Evolutionary conservation across 37 sponge, comb jelly and placozoan genomes (phyloP).

Genomic region (Chondrosia reniformis): DNA sequence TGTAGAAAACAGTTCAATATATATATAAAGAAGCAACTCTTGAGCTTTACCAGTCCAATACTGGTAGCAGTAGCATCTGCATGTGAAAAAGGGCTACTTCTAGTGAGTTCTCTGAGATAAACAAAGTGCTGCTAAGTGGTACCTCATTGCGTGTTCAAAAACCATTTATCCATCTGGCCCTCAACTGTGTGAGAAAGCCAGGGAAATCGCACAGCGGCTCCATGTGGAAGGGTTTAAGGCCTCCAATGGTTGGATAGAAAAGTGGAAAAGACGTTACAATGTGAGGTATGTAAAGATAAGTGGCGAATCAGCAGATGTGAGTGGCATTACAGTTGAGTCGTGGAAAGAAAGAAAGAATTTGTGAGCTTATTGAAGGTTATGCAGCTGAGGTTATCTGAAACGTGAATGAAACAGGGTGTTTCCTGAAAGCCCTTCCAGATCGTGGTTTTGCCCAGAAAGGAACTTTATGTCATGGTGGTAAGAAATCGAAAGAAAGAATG

Average conservation of each 20-base stretch:
- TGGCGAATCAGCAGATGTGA: conserved; percentile 51
- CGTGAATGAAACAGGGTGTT: too few species aligned
- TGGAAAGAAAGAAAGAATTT: conserved; percentile 39
- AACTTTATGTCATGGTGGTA: neutral
- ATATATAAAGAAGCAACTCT: too few species aligned
- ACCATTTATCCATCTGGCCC: conserved; percentile 49
- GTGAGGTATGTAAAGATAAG: conserved; percentile 29
- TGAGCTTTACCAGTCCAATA: too few species aligned
- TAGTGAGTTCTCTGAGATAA: too few species aligned
- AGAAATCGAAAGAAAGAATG: conserved; percentile 4
- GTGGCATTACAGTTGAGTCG: conserved; percentile 42
- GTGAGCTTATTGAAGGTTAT: conserved; percentile 38
- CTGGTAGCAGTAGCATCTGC: too few species aligned
- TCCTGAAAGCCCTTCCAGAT: conserved; percentile 45
- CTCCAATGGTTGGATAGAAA: conserved; percentile 65
- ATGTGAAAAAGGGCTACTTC: too few species aligned
- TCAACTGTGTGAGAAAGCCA: conserved; percentile 55
- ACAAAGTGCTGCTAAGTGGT: too few species aligned
- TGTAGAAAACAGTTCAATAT: too few species aligned
- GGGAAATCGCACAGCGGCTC: conserved; percentile 37
- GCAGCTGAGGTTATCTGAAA: conserved; percentile 25
- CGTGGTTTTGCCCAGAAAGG: neutral
- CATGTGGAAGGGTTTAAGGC: conserved; percentile 48
- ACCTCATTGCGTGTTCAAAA: conserved; percentile 30
- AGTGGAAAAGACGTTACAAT: conserved; percentile 46